Base-by-base conservation (phyloP, 1,140 invertebrate species). In the Danaus plexippus region DNA sequence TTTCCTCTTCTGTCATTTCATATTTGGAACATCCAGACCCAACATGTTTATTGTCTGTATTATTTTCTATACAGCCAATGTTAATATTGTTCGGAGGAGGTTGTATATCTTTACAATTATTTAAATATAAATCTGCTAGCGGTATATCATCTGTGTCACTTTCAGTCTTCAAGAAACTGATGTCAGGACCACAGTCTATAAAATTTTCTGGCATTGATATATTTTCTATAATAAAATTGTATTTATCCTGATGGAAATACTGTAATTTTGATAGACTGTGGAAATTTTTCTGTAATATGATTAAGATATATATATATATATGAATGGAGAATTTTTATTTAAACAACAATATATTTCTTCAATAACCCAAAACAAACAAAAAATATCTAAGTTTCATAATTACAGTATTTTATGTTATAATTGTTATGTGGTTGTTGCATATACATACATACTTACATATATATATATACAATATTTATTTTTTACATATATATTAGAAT, bases 121-220 rank as follows among this genome's bases (percentile, higher is more conserved):
- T 46, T 43, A 52, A 59, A 11, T 64, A 62, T 44, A 77, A 48
- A n/a, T 75, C 63, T 2, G 71, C 71, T 13, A 77, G 41, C 0
- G 75, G 77, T n/a, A 71, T 58, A 5, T 79, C 73, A 18, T 78
- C 77, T 9, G 11, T 51, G 41, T 80, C 71, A 9, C 55, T 69
- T 51, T 80, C 77, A 7, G 18, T 50, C 44, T 77, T 75, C n/a
- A 79, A 56, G 9, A 69, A 58, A 1, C 63, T 49, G 2, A 54
- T 53, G 8, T 52, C 54, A 9, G 48, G 49, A 9, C 75, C 73
- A 43, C 73, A 79, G 12, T 78, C 77, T 12, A 78, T 66, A 47
- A 80, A 77, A 54, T 74, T 65, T 15, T 71, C 67, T 40, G 13
- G 11, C 15, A 11, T 50, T 11, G 12, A 54, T 50, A 18, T 53